Evolutionary conservation across 2,888 invertebrate species (phyloP).

Genomic region (Branchipolynoe longqiensis): DNA sequence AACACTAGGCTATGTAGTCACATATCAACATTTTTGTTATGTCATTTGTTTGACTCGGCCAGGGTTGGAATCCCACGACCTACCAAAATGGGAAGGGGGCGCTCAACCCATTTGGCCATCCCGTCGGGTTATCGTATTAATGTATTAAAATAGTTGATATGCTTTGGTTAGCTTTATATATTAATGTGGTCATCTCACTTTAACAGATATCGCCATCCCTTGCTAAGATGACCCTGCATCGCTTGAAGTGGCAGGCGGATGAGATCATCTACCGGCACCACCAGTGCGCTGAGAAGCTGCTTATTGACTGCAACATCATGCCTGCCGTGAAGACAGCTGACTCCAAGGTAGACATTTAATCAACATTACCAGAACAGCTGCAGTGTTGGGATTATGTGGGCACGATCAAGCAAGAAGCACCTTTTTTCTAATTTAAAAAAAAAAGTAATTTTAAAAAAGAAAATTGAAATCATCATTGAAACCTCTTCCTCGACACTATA

Average conservation of each 20-base stretch:
- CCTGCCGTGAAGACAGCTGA: slow-evolving; percentile 36
- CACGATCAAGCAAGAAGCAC: neutral
- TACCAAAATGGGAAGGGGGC: too few relatives aligned
- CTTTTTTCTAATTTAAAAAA: neutral
- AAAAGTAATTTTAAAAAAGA: neutral
- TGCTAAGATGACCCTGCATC: slow-evolving; percentile 95
- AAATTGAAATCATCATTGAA: too few relatives aligned
- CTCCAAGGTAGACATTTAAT: slow-evolving; percentile 11
- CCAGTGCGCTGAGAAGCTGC: slow-evolving; percentile 84
- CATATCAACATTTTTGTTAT: too few relatives aligned
- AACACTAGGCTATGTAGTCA: too few relatives aligned
- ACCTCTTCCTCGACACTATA: too few relatives aligned
- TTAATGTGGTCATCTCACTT: too few relatives aligned
- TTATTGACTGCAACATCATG: slow-evolving; percentile 77
- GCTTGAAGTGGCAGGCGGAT: slow-evolving; percentile 93
- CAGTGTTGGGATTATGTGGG: neutral
- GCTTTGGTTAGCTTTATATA: too few relatives aligned
- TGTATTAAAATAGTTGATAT: too few relatives aligned
- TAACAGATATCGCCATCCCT: slow-evolving; percentile 91
- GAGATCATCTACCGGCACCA: slow-evolving; percentile 88
- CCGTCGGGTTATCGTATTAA: too few relatives aligned
- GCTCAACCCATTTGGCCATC: too few relatives aligned
- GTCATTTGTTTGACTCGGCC: too few relatives aligned
- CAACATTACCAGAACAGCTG: neutral
- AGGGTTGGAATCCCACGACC: too few relatives aligned